A percentile compares a stretch with the other conserved stretches of the same genome.
phyloP scores from a whole-genome alignment of 2,113 vertebrate species.

The Anoura caudifer region DNA sequence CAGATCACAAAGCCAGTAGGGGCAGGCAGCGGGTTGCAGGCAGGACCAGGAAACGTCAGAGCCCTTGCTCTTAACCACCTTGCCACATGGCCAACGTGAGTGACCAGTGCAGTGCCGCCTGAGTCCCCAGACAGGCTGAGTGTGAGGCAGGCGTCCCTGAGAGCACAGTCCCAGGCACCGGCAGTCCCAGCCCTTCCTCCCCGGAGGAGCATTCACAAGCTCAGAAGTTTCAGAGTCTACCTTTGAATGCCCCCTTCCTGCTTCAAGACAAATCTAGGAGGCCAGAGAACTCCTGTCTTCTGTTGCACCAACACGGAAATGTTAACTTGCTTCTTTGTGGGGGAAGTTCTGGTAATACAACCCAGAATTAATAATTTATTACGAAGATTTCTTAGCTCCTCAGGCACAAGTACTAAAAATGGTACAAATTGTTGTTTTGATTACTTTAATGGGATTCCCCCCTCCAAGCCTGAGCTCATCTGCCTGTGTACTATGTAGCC shows the following conservation, averaged over 20 bases:
- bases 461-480: constrained; percentile 31
- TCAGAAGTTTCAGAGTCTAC: neutral
- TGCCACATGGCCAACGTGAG: neutral
- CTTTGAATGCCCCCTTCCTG: neutral
- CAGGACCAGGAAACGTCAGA: neutral
- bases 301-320: neutral
- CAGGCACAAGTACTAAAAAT: constrained; percentile 43
- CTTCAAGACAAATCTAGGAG: neutral
- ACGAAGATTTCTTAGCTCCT: constrained; percentile 27
- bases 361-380: constrained; percentile 45
- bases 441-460: constrained; percentile 41
- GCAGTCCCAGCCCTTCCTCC: neutral
- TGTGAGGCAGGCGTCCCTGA: rapidly evolving
- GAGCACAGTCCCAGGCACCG: neutral
- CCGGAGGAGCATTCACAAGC: neutral
- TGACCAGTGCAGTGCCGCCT: neutral
- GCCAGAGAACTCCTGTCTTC: neutral
- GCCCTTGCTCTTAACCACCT: neutral
- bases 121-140: neutral
- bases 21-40: neutral
- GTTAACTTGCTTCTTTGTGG: neutral
- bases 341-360: constrained; percentile 2
- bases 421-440: constrained; percentile 60
- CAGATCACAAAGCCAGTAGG: neutral
- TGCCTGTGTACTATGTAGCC: constrained; percentile 25